phyloP scores from a whole-genome alignment of 2,888 invertebrate species.

The Bellardia bayeri region DNA sequence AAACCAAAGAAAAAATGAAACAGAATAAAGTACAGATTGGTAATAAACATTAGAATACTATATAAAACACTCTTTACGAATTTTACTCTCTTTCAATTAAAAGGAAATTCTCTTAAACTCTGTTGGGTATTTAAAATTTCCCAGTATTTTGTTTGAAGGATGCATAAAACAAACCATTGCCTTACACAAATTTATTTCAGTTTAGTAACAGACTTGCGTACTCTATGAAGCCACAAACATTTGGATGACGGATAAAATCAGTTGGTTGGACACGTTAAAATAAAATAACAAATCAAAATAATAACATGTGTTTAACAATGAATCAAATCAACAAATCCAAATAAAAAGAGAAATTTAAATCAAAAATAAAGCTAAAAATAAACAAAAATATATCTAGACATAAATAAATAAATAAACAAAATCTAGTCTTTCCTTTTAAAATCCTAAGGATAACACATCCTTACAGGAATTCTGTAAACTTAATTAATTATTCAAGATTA shows the following conservation, averaged over 20 bases:
- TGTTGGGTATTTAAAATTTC: slow-evolving; percentile 42
- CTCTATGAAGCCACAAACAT: slow-evolving; percentile 43
- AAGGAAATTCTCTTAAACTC: background rate
- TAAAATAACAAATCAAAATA: slow-evolving; percentile 55
- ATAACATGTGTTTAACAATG: slow-evolving; percentile 51
- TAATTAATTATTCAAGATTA: too few species aligned
- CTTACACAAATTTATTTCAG: slow-evolving; percentile 46
- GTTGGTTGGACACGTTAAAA: slow-evolving; percentile 41
- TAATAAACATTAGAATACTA: slow-evolving; percentile 16
- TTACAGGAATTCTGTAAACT: background rate
- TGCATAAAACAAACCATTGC: slow-evolving; percentile 24
- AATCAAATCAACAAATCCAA: background rate
- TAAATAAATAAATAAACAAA: background rate
- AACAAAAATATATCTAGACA: background rate
- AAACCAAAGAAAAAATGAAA: slow-evolving; percentile 6
- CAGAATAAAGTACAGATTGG: slow-evolving; percentile 20
- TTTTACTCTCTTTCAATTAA: background rate
- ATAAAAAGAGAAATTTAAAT: background rate
- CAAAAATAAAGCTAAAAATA: slow-evolving; percentile 4
- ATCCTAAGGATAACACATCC: background rate
- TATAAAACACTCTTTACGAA: background rate
- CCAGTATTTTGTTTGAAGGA: slow-evolving; percentile 58
- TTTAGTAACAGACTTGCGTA: slow-evolving; percentile 71
- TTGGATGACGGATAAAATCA: slow-evolving; percentile 62
- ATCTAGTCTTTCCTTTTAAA: background rate